Evolutionary conservation across 2,888 invertebrate genomes (phyloP), one percentile per base, ranked within the genome.

Genomic region (Ophion obscuratus): DNA sequence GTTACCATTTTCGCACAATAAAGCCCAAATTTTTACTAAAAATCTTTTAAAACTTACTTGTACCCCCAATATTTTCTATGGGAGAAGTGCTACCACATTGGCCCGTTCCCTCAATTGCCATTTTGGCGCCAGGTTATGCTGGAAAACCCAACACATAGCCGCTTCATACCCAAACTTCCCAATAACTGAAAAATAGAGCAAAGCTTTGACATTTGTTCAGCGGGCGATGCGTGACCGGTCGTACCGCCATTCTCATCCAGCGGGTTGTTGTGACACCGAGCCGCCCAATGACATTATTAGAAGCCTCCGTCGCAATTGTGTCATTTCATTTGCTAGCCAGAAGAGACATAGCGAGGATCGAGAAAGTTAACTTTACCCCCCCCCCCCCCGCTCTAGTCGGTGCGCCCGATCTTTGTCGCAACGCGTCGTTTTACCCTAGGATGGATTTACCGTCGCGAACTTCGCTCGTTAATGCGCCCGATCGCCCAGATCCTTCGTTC

Each of bases 261-360:
- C 62, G 27, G 27, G 11, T n/a, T 44, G 68, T 83, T 83, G 79
- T 79, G 83, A 79, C 79, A 83, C 83, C 61, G 59, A n/a, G 2
- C 20, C 61, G 68, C 2, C 78, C 67, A 66, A 61, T 73, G 53
- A 68, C 83, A 79, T 79, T 74, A 79, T 79, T 79, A 79, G 20
- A 61, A 74, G 62, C 62, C 74, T 53, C 59, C 74, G 79, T 83
- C 68, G 83, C 59, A 79, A 83, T 83, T 83, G 78, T 74, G 83
- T 61, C 78, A 83, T 83, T 79, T 47, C 79, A 83, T 79, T 83
- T 83, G 67, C 53, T 31, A 74, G 61, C 11, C 73, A 57, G 36
- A 68, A 71, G 20, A 68, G 24, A 76, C 59, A 57, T 24, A 47
- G 67, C 57, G 64, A 53, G 81, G 57, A 64, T 20, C 74, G 76